phyloP scores from a whole-genome alignment of 2,888 invertebrate genomes.

The Hofmannophila pseudospretella region DNA sequence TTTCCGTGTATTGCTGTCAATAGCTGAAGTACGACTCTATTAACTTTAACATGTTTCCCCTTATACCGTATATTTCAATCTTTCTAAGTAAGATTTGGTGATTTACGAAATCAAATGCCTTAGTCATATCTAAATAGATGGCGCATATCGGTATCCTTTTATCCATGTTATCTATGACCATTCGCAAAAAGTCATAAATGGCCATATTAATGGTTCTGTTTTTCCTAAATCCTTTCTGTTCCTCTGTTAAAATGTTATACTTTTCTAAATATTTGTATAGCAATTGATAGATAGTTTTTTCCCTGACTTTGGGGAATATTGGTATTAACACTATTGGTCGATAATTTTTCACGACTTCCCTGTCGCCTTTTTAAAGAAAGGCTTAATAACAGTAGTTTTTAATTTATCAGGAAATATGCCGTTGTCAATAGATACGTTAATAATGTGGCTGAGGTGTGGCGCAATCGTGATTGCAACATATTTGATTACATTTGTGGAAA shows the following conservation, averaged over 20 bases:
- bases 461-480: background rate
- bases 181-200: constrained; percentile 3
- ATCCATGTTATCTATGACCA: constrained; percentile 2
- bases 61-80: constrained; percentile 7
- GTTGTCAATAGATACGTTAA: constrained; percentile 1
- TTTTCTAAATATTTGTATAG: constrained; percentile 1
- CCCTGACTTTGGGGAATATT: constrained; percentile 2
- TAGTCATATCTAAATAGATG: constrained; percentile 10
- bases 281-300: constrained; percentile 1
- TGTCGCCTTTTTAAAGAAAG: constrained; percentile 4
- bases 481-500: constrained; percentile 2
- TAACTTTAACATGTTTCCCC: constrained; percentile 3
- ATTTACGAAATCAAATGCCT: constrained; percentile 10
- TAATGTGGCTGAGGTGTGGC: background rate
- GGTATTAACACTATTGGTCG: constrained; percentile 3
- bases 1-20: constrained; percentile 1
- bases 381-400: constrained; percentile 1
- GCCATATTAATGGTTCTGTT: constrained; percentile 5
- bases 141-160: background rate
- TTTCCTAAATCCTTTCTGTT: constrained; percentile 9
- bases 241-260: background rate
- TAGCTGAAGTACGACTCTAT: constrained; percentile 2
- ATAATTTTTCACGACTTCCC: background rate
- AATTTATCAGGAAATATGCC: constrained; percentile 2
- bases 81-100: constrained; percentile 4